phyloP scores from a whole-genome alignment of 2,113 vertebrate species.

The Tringa solitaria region DNA sequence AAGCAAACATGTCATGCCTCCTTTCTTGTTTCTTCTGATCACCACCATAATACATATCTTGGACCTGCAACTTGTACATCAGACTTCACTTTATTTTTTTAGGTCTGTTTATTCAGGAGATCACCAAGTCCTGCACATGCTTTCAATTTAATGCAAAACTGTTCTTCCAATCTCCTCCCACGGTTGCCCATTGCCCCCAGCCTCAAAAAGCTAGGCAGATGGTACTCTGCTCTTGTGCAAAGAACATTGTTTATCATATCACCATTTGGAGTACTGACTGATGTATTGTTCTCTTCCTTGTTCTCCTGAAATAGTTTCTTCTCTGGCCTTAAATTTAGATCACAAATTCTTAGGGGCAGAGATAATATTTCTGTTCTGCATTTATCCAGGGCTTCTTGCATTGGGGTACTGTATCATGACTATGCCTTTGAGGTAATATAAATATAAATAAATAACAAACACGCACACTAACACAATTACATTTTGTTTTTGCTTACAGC shows the following conservation, averaged over 20 bases:
- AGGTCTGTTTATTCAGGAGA: neutral
- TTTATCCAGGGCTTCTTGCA: neutral
- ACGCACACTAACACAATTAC: conserved; percentile 23
- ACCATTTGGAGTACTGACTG: neutral
- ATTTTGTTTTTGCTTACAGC: conserved; percentile 27
- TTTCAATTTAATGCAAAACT: neutral
- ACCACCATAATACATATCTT: neutral
- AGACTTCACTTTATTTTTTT: neutral
- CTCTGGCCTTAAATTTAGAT: neutral
- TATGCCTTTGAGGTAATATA: conserved; percentile 1
- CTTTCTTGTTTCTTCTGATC: neutral
- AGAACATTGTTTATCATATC: neutral
- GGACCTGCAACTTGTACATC: neutral
- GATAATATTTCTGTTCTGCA: neutral
- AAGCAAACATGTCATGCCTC: neutral
- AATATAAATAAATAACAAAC: conserved; percentile 12
- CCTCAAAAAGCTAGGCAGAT: neutral
- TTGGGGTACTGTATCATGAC: neutral
- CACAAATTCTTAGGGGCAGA: neutral
- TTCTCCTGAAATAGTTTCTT: neutral
- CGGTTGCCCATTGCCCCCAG: neutral
- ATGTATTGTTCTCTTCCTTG: neutral
- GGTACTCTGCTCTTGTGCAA: neutral
- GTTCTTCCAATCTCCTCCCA: neutral
- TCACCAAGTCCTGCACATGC: neutral